These are phyloP conservation scores for Lytechinus variegatus DNA, from an alignment of 35 echinoderm and acorn worm genomes.

Conservation along the genomic window DNA sequence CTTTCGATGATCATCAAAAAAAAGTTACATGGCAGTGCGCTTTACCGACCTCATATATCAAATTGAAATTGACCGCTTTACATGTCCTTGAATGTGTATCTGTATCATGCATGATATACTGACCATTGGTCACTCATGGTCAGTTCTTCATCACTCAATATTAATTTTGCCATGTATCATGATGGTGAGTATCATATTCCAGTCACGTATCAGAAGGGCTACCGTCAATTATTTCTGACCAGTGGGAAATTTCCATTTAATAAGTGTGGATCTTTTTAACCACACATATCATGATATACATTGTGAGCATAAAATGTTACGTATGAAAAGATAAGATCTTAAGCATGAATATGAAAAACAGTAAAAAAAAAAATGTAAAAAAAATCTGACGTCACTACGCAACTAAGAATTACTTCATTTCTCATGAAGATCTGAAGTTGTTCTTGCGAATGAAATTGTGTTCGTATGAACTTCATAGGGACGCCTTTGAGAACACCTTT, in stretches of 20 bases:
- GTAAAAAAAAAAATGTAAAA: too few relatives aligned
- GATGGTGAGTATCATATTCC: not conserved
- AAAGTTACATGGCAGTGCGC: not conserved
- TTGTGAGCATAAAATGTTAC: too few relatives aligned
- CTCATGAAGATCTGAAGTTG: too few relatives aligned
- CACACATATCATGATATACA: not conserved
- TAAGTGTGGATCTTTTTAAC: not conserved
- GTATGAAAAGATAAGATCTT: too few relatives aligned
- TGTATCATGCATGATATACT: slow-evolving; percentile 13
- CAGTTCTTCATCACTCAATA: not conserved
- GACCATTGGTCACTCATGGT: not conserved
- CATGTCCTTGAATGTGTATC: not conserved
- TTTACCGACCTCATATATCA: not conserved
- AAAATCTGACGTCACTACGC: too few relatives aligned
- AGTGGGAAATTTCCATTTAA: not conserved
- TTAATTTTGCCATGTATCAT: not conserved
- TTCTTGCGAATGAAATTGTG: too few relatives aligned
- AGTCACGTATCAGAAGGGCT: not conserved
- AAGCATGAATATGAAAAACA: too few relatives aligned
- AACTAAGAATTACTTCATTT: too few relatives aligned
- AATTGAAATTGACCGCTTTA: not conserved
- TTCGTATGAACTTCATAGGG: too few relatives aligned
- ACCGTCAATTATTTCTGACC: not conserved
- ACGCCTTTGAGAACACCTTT: too few relatives aligned
- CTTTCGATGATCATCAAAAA: too few relatives aligned